Percentiles rank a stretch among this genome's conserved stretches.
phyloP scores from a whole-genome alignment of 2,113 vertebrate genomes.

The Corydoras maculifer region DNA sequence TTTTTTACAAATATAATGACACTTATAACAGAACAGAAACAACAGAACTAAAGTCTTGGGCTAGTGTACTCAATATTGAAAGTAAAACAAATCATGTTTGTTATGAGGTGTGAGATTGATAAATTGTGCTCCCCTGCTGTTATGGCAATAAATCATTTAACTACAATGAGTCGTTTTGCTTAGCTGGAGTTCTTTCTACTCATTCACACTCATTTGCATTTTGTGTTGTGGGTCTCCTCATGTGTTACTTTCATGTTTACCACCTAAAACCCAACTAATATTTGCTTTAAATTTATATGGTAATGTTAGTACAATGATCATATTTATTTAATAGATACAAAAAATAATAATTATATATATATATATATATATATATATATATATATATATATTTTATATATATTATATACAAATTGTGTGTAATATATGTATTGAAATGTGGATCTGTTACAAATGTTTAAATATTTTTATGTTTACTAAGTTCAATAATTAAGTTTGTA shows the following conservation, averaged over 20 bases:
- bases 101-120: constrained; percentile 20
- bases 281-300: constrained; percentile 38
- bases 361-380: too few relatives aligned
- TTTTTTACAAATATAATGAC: too few relatives aligned
- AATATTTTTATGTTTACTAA: too few relatives aligned
- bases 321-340: constrained; percentile 1
- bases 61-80: background rate
- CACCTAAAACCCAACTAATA: constrained; percentile 47
- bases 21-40: too few relatives aligned
- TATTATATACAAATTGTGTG: too few relatives aligned
- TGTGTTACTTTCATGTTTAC: constrained; percentile 24
- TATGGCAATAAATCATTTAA: constrained; percentile 36
- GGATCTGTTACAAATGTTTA: too few relatives aligned
- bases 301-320: constrained; percentile 40
- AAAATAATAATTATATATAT: background rate
- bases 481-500: too few relatives aligned
- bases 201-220: constrained; percentile 16
- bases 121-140: constrained; percentile 14
- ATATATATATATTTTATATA: too few relatives aligned
- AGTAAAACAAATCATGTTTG: constrained; percentile 30
- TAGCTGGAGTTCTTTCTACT: constrained; percentile 12
- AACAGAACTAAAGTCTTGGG: too few relatives aligned
- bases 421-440: too few relatives aligned
- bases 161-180: constrained; percentile 19
- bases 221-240: constrained; percentile 27